These are phyloP conservation scores for Toxostoma redivivum DNA, from an alignment of 2,113 vertebrate species.

Conservation along the genomic window DNA sequence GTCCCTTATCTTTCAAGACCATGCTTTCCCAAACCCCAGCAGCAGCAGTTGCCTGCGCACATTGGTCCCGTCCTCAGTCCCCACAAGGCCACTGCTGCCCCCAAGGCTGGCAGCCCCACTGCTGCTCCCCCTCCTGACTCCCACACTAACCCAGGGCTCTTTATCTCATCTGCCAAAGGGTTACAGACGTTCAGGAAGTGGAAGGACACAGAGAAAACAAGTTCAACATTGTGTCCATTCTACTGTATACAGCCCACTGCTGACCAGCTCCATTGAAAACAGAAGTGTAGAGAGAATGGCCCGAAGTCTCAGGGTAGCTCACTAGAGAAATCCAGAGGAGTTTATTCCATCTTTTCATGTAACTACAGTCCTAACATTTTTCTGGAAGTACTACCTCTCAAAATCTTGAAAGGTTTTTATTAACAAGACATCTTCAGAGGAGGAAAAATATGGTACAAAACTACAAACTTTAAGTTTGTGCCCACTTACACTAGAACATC, in stretches of 20 bases:
- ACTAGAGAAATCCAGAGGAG: background rate
- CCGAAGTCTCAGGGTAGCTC: background rate
- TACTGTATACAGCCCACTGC: background rate
- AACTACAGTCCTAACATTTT: background rate
- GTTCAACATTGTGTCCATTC: background rate
- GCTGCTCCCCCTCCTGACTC: background rate
- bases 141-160: background rate
- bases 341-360: background rate
- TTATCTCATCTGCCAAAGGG: background rate
- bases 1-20: background rate
- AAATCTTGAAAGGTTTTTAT: background rate
- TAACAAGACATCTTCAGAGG: background rate
- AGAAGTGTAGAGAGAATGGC: background rate
- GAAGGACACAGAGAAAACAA: background rate
- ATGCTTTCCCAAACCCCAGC: background rate
- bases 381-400: background rate
- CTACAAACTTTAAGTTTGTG: background rate
- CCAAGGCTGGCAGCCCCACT: background rate
- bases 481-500: background rate
- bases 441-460: background rate
- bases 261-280: background rate
- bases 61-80: rapidly evolving
- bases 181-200: background rate
- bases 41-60: background rate
- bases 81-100: background rate